These are phyloP conservation scores for Cyphomyrus plagiostoma DNA, from an alignment of 2,113 vertebrate species.

Conservation along the genomic window DNA sequence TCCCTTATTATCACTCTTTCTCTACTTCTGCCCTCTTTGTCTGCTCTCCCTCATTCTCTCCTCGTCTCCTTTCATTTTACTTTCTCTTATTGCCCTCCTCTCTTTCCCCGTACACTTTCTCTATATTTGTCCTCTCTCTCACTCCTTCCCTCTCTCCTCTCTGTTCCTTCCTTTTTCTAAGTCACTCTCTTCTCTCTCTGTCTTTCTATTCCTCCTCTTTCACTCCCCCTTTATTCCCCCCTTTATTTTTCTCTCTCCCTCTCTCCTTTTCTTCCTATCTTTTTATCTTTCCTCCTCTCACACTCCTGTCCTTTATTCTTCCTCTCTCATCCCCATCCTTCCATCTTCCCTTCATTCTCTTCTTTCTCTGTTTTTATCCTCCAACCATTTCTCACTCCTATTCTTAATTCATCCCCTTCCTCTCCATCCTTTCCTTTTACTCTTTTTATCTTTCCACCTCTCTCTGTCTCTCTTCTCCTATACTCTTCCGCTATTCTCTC, in stretches of 20 bases:
- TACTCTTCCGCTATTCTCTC: not conserved
- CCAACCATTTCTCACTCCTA: not conserved
- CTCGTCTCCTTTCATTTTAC: not conserved
- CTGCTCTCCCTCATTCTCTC: not conserved
- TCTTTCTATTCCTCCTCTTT: not conserved
- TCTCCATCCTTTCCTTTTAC: not conserved
- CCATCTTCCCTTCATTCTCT: not conserved
- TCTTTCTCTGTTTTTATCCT: not conserved
- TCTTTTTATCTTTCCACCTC: not conserved
- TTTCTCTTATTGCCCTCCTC: not conserved
- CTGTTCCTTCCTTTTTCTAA: not conserved
- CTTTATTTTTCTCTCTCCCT: not conserved
- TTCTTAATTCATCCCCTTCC: not conserved
- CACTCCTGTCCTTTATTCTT: not conserved
- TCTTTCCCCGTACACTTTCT: not conserved
- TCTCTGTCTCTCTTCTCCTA: not conserved
- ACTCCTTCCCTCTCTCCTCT: not conserved
- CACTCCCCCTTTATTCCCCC: not conserved
- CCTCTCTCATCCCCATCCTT: not conserved
- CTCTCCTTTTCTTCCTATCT: not conserved
- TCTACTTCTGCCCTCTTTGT: not conserved
- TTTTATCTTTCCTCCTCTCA: not conserved
- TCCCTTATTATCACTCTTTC: not conserved
- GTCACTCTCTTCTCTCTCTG: not conserved
- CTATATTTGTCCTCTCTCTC: not conserved